Evolutionary conservation across 2,888 invertebrate species (phyloP).

Genomic region (Tenthredo scrophulariae): DNA sequence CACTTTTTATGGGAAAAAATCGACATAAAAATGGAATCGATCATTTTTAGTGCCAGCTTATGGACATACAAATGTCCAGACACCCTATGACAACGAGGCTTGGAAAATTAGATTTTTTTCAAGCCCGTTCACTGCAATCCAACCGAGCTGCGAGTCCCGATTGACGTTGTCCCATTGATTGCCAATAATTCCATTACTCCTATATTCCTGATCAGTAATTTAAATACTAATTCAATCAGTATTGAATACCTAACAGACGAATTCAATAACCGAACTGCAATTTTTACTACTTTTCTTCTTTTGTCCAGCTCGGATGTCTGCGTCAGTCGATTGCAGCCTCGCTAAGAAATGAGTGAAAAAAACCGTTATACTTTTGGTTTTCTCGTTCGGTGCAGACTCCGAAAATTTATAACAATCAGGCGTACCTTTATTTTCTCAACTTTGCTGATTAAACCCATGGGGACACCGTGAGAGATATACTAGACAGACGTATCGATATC

Average conservation of each 20-base stretch:
- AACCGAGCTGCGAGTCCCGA: background rate
- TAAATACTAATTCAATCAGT: conserved; percentile 65
- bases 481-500: conserved; percentile 21
- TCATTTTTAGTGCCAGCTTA: background rate
- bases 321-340: background rate
- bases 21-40: background rate
- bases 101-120: background rate
- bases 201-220: conserved; percentile 59
- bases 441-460: background rate
- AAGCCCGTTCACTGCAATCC: conserved; percentile 7
- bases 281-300: background rate
- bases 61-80: background rate
- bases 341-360: background rate
- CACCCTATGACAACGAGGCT: background rate
- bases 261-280: conserved; percentile 30
- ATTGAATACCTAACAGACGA: conserved; percentile 2
- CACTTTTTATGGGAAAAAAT: background rate
- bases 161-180: conserved; percentile 65
- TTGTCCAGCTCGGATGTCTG: background rate
- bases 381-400: background rate
- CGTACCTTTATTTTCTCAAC: background rate
- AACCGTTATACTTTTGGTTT: background rate
- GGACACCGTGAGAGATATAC: background rate
- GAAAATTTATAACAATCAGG: background rate
- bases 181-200: conserved; percentile 68